Evolutionary conservation across 2,113 vertebrate species (phyloP).

Genomic region (Clarias macrocephalus): DNA sequence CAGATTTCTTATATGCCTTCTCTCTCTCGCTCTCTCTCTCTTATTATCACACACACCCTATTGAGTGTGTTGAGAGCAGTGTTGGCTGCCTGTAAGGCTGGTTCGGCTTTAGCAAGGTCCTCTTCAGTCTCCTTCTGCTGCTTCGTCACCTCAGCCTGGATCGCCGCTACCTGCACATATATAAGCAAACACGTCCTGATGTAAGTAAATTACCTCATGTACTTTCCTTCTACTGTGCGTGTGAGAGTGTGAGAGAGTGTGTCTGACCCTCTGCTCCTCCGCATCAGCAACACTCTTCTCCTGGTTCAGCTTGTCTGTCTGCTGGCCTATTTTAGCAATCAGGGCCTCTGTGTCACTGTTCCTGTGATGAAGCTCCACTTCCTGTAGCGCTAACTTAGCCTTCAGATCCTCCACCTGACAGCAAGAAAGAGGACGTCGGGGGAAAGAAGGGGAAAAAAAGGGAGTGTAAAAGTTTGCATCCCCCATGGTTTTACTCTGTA

Average conservation of each 20-base stretch:
- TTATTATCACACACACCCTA: constrained; percentile 54
- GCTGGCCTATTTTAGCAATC: constrained; percentile 71
- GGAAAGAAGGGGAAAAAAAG: not conserved
- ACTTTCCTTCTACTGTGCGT: not conserved
- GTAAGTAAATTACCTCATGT: no score
- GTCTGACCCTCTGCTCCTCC: constrained; percentile 68
- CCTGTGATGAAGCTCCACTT: constrained; percentile 82
- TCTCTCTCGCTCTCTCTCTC: fast-evolving
- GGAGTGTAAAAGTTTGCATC: not conserved
- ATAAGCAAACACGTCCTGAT: not conserved
- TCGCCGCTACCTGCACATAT: constrained; percentile 64
- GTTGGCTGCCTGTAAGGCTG: constrained; percentile 69
- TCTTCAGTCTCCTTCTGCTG: constrained; percentile 72
- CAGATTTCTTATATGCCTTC: not conserved
- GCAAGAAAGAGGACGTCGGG: not conserved
- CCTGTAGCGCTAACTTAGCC: constrained; percentile 81
- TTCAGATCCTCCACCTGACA: constrained; percentile 85
- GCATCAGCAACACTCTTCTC: constrained; percentile 67
- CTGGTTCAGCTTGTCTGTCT: constrained; percentile 70
- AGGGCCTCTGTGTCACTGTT: constrained; percentile 78
- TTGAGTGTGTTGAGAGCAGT: constrained; percentile 69
- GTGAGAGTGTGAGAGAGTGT: not conserved
- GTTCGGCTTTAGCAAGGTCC: constrained; percentile 72
- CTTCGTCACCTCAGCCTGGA: constrained; percentile 76
- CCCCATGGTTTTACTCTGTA: not conserved